Evolutionary conservation across 1,140 invertebrate species (phyloP).

Genomic region (Bathynomus jamesi): DNA sequence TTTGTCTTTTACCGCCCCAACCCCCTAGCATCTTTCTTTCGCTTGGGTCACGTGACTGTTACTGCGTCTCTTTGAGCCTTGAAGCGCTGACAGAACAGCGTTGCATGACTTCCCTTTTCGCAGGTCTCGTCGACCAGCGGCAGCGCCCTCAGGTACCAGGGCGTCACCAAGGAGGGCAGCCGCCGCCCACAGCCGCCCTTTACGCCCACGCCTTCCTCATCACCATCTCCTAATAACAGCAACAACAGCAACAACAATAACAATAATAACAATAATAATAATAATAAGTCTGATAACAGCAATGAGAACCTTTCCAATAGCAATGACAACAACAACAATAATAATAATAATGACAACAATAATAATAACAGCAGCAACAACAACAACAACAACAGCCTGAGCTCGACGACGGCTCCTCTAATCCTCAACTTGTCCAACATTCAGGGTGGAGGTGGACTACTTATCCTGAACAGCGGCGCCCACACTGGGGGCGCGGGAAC

Average conservation of each 20-base stretch:
- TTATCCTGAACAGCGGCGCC: conserved; percentile 64
- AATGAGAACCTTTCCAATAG: conserved; percentile 14
- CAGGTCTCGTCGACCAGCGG: conserved; percentile 37
- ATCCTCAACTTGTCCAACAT: conserved; percentile 66
- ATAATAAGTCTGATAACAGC: no score
- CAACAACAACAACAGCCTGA: neutral
- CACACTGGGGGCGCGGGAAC: conserved; percentile 25
- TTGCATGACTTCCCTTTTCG: conserved; percentile 6
- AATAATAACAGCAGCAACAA: conserved; percentile 9
- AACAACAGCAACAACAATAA: no score
- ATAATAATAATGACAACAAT: conserved; percentile 22
- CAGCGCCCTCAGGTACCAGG: conserved; percentile 40
- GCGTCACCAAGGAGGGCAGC: conserved; percentile 37
- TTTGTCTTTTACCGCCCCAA: no score
- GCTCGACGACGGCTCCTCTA: conserved; percentile 52
- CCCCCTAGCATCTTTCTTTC: no score
- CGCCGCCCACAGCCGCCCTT: conserved; percentile 27
- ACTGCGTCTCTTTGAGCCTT: neutral
- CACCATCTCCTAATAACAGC: conserved; percentile 17
- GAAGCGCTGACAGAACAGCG: neutral
- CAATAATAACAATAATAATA: no score
- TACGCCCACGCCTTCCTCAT: conserved; percentile 22
- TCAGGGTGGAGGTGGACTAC: conserved; percentile 68
- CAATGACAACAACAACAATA: conserved; percentile 28
- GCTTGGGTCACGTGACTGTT: neutral